phyloP scores from a whole-genome alignment of 2,888 invertebrate species.

The Napeogenes sylphis region DNA sequence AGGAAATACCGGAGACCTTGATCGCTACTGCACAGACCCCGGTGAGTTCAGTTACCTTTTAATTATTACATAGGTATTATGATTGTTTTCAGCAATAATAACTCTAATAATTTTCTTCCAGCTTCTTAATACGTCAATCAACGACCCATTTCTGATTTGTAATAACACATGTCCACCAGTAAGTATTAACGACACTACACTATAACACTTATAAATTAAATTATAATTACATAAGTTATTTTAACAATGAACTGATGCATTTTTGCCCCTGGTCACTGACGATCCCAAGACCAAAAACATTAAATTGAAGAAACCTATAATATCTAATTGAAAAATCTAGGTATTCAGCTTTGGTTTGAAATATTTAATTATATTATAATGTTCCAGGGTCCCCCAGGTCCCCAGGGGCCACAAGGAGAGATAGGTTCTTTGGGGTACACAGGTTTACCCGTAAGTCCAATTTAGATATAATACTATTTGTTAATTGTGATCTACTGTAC shows the following conservation, averaged over 20 bases:
- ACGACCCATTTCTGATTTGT: conserved; percentile 39
- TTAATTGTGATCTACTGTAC: background rate
- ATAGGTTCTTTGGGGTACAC: conserved; percentile 68
- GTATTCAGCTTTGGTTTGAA: background rate
- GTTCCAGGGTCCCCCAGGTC: conserved; percentile 69
- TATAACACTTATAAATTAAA: background rate
- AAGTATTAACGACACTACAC: conserved; percentile 30
- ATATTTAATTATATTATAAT: background rate
- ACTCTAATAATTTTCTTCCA: conserved; percentile 2
- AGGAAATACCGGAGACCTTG: conserved; percentile 43
- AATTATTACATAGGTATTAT: background rate
- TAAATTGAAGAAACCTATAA: too few species aligned
- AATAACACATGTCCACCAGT: conserved; percentile 60
- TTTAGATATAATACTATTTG: conserved; percentile 8
- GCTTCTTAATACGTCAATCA: conserved; percentile 21
- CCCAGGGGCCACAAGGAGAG: conserved; percentile 64
- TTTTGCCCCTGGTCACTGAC: too few species aligned
- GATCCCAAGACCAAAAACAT: too few species aligned
- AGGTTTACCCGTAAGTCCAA: conserved; percentile 58
- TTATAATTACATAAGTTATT: too few species aligned
- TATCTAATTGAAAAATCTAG: background rate
- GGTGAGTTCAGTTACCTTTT: conserved; percentile 36
- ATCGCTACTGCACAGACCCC: conserved; percentile 39
- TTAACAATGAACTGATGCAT: too few species aligned
- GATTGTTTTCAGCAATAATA: background rate